phyloP scores from a whole-genome alignment of 2,113 vertebrate species.

The Actenoides lindsayi region DNA sequence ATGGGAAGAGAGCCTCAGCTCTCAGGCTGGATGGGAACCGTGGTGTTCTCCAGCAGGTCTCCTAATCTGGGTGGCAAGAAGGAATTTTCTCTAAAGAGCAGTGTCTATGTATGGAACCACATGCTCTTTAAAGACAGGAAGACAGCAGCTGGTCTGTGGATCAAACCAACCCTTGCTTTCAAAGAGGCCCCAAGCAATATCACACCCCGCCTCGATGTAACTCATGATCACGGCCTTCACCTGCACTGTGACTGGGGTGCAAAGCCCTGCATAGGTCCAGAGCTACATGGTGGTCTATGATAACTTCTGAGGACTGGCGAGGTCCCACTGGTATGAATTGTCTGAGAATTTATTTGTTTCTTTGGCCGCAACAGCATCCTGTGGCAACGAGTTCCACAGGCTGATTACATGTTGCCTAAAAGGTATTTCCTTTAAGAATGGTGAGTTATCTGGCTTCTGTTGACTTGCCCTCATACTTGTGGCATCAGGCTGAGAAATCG shows the following conservation, averaged over 20 bases:
- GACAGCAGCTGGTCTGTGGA: not conserved
- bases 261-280: not conserved
- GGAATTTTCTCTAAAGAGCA: too few species aligned
- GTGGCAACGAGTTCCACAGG: not conserved
- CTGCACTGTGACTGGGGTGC: fast-evolving
- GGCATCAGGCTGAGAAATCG: not conserved
- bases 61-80: not conserved
- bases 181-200: not conserved
- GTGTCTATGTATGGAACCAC: too few species aligned
- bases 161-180: not conserved
- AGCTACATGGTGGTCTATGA: not conserved
- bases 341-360: not conserved
- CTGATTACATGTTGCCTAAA: not conserved
- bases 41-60: not conserved
- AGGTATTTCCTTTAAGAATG: conserved; percentile 32
- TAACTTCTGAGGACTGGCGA: not conserved
- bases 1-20: not conserved
- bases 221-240: not conserved
- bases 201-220: not conserved
- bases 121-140: not conserved
- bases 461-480: not conserved
- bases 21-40: not conserved
- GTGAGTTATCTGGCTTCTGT: not conserved
- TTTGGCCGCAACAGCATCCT: not conserved
- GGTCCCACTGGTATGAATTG: not conserved